phyloP scores from a whole-genome alignment of 2,888 invertebrate species.

The Torymus texanus region DNA sequence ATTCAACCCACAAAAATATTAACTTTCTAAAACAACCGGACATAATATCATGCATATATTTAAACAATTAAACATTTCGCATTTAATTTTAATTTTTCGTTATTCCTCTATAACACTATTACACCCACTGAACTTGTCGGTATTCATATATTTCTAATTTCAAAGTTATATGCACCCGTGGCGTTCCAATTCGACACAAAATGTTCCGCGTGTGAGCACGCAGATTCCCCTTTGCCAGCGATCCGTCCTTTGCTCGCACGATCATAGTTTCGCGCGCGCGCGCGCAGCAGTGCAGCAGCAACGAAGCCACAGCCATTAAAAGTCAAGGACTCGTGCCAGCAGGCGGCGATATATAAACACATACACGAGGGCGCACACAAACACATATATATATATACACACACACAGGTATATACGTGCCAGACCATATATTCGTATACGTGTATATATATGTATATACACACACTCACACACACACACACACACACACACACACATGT shows the following conservation, averaged over 20 bases:
- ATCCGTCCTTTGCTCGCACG: not conserved
- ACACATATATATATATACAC: not conserved
- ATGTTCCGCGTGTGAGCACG: not conserved
- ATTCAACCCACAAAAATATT: too few relatives aligned
- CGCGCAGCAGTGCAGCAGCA: not conserved
- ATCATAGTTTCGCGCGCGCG: constrained; percentile 10
- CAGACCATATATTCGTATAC: too few relatives aligned
- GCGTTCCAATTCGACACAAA: not conserved
- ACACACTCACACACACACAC: not conserved
- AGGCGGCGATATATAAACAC: not conserved
- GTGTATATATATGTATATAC: too few relatives aligned
- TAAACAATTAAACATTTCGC: too few relatives aligned
- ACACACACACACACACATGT: not conserved
- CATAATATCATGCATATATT: too few relatives aligned
- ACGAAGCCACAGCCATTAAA: constrained; percentile 25
- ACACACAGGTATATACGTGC: not conserved
- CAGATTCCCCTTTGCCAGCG: not conserved
- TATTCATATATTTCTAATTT: too few relatives aligned
- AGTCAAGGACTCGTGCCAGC: constrained; percentile 38
- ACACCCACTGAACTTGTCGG: not conserved
- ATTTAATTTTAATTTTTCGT: not conserved
- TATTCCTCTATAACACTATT: not conserved
- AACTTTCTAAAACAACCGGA: too few relatives aligned
- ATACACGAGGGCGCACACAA: not conserved
- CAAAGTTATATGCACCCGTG: too few relatives aligned